These are phyloP conservation scores for Phania funesta DNA, from an alignment of 2,888 invertebrate species.

Conservation along the genomic window DNA sequence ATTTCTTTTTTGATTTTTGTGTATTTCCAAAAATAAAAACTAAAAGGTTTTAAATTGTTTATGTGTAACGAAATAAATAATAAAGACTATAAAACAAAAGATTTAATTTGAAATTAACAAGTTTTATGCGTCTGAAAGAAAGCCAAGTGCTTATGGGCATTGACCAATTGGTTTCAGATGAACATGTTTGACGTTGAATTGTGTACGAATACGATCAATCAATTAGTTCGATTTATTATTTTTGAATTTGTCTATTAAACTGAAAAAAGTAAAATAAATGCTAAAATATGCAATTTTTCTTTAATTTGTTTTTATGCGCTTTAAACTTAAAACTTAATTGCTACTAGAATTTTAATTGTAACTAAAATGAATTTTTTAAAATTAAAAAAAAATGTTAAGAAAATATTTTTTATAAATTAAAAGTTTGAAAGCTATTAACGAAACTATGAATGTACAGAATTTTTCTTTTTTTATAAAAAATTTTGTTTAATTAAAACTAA, in stretches of 20 bases:
- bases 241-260: conserved; percentile 32
- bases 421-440: conserved; percentile 53
- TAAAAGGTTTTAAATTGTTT: too few species aligned
- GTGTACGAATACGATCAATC: conserved; percentile 59
- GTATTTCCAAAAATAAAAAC: neutral
- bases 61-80: too few species aligned
- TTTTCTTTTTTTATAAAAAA: conserved; percentile 11
- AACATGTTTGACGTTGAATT: conserved; percentile 13
- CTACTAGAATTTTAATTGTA: conserved; percentile 50
- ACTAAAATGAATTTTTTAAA: conserved; percentile 39
- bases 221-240: conserved; percentile 57
- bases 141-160: conserved; percentile 12
- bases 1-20: neutral
- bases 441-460: too few species aligned
- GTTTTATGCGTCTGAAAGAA: conserved; percentile 3
- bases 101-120: neutral
- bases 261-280: conserved; percentile 51
- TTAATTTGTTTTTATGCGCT: conserved; percentile 60
- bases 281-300: conserved; percentile 69
- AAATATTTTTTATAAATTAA: conserved; percentile 5
- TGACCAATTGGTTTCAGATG: conserved; percentile 29
- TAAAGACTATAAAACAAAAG: neutral
- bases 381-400: neutral
- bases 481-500: neutral
- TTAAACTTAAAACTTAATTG: conserved; percentile 61